These are phyloP conservation scores for Hippotragus niger DNA, from an alignment of 2,113 vertebrate genomes.

Conservation along the genomic window DNA sequence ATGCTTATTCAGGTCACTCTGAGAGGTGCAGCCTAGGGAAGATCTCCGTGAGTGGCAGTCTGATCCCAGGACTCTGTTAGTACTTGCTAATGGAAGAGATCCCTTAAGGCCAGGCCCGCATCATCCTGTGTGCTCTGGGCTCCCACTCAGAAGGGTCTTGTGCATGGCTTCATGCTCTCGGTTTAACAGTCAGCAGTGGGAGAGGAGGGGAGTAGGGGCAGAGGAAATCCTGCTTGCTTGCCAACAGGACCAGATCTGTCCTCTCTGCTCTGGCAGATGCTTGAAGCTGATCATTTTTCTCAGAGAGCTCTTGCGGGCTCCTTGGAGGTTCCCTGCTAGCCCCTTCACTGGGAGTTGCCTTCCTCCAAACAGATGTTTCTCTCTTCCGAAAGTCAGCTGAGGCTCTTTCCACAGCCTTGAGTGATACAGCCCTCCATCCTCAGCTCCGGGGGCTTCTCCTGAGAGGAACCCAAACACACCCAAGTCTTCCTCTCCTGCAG, in stretches of 20 bases:
- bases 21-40: background rate
- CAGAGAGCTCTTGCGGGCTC: background rate
- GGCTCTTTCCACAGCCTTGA: background rate
- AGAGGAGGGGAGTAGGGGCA: too few relatives aligned
- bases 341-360: background rate
- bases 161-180: background rate
- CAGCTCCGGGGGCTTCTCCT: background rate
- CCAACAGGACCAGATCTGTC: background rate
- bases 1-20: background rate
- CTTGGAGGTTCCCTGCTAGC: background rate
- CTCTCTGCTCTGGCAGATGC: background rate
- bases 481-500: background rate
- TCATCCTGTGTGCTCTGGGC: accelerated
- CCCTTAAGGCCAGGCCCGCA: background rate
- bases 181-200: background rate
- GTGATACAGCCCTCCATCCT: background rate
- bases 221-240: background rate
- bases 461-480: background rate
- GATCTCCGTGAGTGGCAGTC: background rate
- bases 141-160: background rate
- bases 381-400: background rate
- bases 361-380: background rate
- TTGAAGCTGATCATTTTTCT: background rate
- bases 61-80: background rate
- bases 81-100: background rate